phyloP scores from a whole-genome alignment of 2,888 invertebrate species.

The Listrodromus nycthemerus region DNA sequence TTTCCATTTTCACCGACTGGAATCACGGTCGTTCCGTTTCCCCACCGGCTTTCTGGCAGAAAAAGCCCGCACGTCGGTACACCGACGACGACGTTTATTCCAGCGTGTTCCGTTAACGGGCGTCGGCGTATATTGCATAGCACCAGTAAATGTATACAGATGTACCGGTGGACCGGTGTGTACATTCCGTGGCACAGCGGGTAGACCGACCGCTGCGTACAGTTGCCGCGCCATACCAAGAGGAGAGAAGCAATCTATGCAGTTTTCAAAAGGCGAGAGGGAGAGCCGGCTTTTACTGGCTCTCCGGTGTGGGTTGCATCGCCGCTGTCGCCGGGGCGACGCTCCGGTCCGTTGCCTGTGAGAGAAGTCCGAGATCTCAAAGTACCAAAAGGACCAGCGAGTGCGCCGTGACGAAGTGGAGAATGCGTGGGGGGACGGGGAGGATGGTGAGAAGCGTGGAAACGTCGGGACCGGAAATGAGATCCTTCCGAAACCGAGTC shows the following conservation, averaged over 20 bases:
- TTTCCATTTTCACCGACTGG: constrained; percentile 22
- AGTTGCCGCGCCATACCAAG: constrained; percentile 1
- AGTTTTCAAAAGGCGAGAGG: constrained; percentile 59
- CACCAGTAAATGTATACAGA: neutral
- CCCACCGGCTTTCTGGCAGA: constrained; percentile 21
- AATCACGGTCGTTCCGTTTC: neutral
- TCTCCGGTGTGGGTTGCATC: constrained; percentile 26
- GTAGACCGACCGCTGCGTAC: constrained; percentile 36
- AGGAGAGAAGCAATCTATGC: constrained; percentile 62
- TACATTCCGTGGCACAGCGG: constrained; percentile 14
- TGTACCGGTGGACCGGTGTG: constrained; percentile 1
- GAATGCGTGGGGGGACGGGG: neutral
- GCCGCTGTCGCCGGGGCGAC: constrained; percentile 19
- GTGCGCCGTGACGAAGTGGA: neutral
- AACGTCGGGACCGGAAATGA: constrained; percentile 70
- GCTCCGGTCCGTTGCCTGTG: constrained; percentile 21
- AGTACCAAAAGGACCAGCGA: constrained; percentile 17
- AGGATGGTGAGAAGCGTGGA: constrained; percentile 47
- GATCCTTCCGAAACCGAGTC: constrained; percentile 69
- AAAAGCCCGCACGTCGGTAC: constrained; percentile 36
- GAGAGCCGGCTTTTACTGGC: constrained; percentile 56
- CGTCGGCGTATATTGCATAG: constrained; percentile 33
- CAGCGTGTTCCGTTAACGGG: constrained; percentile 51
- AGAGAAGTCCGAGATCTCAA: constrained; percentile 35
- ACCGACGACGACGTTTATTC: constrained; percentile 49